phyloP scores from a whole-genome alignment of 37 sponge, comb jelly and placozoan species.

The Spongilla lacustris region DNA sequence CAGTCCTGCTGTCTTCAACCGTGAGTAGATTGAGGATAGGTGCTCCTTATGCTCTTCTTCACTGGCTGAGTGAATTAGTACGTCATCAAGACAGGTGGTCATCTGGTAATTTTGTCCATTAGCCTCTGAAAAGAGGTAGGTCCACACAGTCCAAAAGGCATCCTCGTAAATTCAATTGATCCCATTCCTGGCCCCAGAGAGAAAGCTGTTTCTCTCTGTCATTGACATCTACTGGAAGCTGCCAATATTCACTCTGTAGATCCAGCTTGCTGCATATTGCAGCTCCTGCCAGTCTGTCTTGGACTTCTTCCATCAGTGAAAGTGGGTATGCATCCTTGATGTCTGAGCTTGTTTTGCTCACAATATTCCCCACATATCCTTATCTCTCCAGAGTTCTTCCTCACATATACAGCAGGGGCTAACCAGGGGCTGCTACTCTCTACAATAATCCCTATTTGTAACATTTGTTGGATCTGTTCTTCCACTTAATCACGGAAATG shows the following conservation, averaged over 20 bases:
- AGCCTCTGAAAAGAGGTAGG: slow-evolving; percentile 63
- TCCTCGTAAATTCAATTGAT: slow-evolving; percentile 38
- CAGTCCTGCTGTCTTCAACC: slow-evolving; percentile 53
- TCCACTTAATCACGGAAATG: slow-evolving; percentile 58
- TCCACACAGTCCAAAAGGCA: slow-evolving; percentile 64
- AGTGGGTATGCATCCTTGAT: slow-evolving; percentile 64
- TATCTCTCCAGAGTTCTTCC: slow-evolving; percentile 56
- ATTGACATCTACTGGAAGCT: slow-evolving; percentile 51
- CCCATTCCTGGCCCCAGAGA: slow-evolving; percentile 66
- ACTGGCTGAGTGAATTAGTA: slow-evolving; percentile 31
- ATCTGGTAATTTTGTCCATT: slow-evolving; percentile 52
- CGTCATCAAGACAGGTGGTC: slow-evolving; percentile 54
- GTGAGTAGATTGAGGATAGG: slow-evolving; percentile 51
- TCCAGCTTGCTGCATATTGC: slow-evolving; percentile 55
- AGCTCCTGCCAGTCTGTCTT: slow-evolving; percentile 56
- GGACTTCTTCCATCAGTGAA: slow-evolving; percentile 57
- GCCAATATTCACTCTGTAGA: slow-evolving; percentile 70
- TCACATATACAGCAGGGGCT: slow-evolving; percentile 72
- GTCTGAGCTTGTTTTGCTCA: slow-evolving; percentile 57
- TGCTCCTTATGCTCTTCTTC: slow-evolving; percentile 21
- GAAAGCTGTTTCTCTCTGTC: slow-evolving; percentile 61
- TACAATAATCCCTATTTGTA: slow-evolving; percentile 63
- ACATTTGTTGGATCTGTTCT: slow-evolving; percentile 47
- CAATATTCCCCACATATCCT: slow-evolving; percentile 66
- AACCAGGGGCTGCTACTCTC: slow-evolving; percentile 69